Conservation (phyloP, 1,140 invertebrate species). For the Pteromalus puparum region DNA sequence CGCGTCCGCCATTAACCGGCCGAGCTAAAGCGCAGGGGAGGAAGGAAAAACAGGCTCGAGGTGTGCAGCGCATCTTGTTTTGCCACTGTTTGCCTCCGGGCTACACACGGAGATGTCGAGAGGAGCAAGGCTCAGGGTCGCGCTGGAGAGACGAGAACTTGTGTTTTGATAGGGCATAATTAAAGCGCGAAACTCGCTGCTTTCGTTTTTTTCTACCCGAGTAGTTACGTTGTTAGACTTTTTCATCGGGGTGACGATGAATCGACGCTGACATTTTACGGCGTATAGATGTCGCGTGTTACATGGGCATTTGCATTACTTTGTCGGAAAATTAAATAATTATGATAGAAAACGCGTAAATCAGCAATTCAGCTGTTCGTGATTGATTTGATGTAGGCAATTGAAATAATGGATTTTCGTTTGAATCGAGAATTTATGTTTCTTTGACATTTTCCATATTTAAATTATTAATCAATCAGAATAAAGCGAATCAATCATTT, state of each 20-base stretch:
- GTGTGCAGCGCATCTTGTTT: background rate
- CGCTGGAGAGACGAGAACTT: background rate
- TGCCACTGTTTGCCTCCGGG: background rate
- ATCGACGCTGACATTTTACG: background rate
- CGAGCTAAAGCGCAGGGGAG: too few relatives aligned
- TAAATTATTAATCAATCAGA: too few relatives aligned
- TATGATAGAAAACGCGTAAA: too few relatives aligned
- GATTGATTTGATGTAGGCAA: too few relatives aligned
- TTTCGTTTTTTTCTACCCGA: slow-evolving; percentile 25
- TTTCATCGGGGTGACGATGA: background rate
- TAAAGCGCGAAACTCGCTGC: slow-evolving; percentile 40
- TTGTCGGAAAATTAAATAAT: too few relatives aligned
- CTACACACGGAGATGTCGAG: background rate
- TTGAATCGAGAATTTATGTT: too few relatives aligned
- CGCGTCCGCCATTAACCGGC: background rate
- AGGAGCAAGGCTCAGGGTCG: background rate
- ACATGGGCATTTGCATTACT: too few relatives aligned
- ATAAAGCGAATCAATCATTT: too few relatives aligned
- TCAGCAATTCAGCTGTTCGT: too few relatives aligned
- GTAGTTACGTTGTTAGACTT: background rate
- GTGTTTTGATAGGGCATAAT: slow-evolving; percentile 53
- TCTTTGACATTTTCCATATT: too few relatives aligned
- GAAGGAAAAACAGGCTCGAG: background rate
- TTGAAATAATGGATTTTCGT: too few relatives aligned
- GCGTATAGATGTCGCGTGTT: too few relatives aligned